Evolutionary conservation across 2,113 vertebrate genomes (phyloP), one percentile per base, ranked within the genome.

Genomic region (Lampris incognitus): DNA sequence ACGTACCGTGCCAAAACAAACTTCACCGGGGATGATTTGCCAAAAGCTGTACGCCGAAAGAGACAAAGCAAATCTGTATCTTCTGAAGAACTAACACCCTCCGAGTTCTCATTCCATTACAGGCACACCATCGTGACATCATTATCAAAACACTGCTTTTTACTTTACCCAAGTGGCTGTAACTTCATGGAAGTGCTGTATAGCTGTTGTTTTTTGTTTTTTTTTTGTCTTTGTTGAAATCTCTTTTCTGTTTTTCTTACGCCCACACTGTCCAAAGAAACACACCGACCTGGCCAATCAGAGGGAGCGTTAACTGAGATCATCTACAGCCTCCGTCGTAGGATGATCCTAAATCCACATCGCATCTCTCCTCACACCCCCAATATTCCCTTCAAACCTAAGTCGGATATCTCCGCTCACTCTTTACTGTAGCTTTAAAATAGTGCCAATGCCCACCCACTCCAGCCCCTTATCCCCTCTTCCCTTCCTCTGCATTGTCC

Each of bases 341-440:
- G 87, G 86, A 82, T 91, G 87, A 89, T 82, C 83, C 86, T 90
- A 84, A 89, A 87, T 91, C 87, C 89, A 87, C 83, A 77, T 83
- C 84, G 40, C 84, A 88, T 85, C 91, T 87, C 76, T 83, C 60
- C 84, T 81, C 83, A 83, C 83, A 66, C 86, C 83, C 82, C 81
- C 87, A 40, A 39, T 38, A 64, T 83, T 80, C 85, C 75, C 86
- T 86, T 78, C 69, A 89, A 84, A 87, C 87, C 79, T 72, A 89
- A 84, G 87, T 88, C 79, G 62, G 74, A 76, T 67, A 88, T 87
- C 78, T 3, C 67, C 72, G 38, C 84, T 83, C 79, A 60, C 72
- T 84, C 77, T 72, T 60, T 6, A 73, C 65, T 11, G 49, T 42
- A 52, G 74, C 91, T 88, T 90, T 89, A 78, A 89, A 88, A 81